A percentile compares a stretch with the other conserved stretches of the same genome.
Conservation (phyloP, 2,113 vertebrate species). For the Physeter macrocephalus region DNA sequence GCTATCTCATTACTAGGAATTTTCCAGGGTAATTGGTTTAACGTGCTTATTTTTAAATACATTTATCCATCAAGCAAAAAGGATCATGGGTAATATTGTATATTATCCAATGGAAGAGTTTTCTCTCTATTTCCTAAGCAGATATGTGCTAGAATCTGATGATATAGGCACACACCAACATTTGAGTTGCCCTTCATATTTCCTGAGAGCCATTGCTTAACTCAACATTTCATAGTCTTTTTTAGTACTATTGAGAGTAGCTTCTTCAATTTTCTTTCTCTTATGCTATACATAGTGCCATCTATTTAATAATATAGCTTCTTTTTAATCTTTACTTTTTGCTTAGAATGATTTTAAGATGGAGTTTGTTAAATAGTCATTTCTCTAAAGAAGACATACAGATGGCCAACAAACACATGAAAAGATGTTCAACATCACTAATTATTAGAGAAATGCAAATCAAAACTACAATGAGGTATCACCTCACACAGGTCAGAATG, state of each 20-base stretch:
- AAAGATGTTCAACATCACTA: no score
- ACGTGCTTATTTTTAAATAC: background rate
- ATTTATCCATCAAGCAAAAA: background rate
- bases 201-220: background rate
- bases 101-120: background rate
- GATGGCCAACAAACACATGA: no score
- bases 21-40: constrained; percentile 14
- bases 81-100: background rate
- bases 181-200: background rate
- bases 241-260: background rate
- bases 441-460: no score
- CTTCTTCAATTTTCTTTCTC: background rate
- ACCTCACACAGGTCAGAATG: no score
- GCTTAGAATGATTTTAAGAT: background rate
- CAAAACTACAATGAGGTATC: no score
- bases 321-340: background rate
- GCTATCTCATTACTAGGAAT: background rate
- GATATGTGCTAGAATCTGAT: background rate
- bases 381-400: no score
- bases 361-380: background rate
- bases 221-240: background rate
- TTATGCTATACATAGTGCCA: background rate
- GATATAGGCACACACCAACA: background rate
- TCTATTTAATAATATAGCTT: background rate
- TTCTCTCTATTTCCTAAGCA: background rate